Evolutionary conservation across 1,140 invertebrate genomes (phyloP).

Genomic region (Drosophila guanche): DNA sequence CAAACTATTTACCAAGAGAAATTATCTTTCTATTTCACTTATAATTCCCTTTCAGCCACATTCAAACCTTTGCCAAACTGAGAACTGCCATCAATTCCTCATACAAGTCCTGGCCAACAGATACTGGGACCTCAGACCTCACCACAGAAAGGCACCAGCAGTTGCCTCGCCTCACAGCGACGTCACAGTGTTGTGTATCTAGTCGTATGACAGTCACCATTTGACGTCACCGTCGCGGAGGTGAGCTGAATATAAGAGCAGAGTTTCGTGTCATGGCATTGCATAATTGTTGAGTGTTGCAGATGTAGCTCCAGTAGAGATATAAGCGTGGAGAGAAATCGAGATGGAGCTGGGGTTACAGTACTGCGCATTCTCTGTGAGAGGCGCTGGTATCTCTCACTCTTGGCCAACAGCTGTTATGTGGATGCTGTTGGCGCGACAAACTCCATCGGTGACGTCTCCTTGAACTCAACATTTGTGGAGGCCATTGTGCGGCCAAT

Average conservation of each 20-base stretch:
- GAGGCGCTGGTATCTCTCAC: constrained; percentile 44
- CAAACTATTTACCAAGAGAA: too few species aligned
- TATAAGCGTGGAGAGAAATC: constrained; percentile 1
- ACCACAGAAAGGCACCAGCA: not conserved
- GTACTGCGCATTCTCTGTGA: constrained; percentile 34
- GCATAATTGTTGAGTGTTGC: constrained; percentile 67
- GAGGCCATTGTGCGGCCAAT: constrained; percentile 43
- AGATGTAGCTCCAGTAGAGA: constrained; percentile 37
- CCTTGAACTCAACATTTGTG: constrained; percentile 79
- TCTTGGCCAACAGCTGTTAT: constrained; percentile 54
- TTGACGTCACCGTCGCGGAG: constrained; percentile 55
- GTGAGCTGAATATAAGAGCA: constrained; percentile 3
- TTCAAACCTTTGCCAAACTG: too few species aligned
- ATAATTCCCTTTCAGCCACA: too few species aligned
- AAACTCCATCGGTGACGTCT: constrained; percentile 70
- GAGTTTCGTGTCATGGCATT: constrained; percentile 40
- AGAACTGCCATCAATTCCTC: constrained; percentile 1
- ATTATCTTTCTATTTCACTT: too few species aligned
- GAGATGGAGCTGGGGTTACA: constrained; percentile 8
- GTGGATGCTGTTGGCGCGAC: constrained; percentile 52
- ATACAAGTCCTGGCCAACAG: not conserved
- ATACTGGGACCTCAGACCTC: not conserved
- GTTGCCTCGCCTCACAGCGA: constrained; percentile 27
- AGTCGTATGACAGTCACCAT: constrained; percentile 39
- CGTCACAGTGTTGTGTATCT: constrained; percentile 60